These are phyloP conservation scores for Motacilla tschutschensis DNA, from an alignment of 2,113 vertebrate genomes.

Conservation along the genomic window DNA sequence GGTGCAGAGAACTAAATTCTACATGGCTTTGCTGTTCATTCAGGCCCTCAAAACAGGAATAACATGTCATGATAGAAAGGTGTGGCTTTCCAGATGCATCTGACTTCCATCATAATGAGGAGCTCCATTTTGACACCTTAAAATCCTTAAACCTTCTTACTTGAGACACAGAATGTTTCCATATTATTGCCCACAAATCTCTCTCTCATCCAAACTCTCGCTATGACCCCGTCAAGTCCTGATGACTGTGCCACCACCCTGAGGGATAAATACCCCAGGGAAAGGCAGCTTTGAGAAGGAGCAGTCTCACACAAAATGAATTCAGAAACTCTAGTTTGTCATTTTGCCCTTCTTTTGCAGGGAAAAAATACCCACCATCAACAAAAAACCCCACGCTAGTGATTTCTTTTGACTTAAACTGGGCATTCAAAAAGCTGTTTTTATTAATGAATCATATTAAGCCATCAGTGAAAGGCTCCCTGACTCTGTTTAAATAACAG, in stretches of 20 bases:
- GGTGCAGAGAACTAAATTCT: neutral
- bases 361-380: slow-evolving; percentile 34
- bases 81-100: slow-evolving; percentile 11
- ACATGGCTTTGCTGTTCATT: neutral
- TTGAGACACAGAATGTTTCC: slow-evolving; percentile 20
- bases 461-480: slow-evolving; percentile 82
- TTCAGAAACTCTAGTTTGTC: slow-evolving; percentile 74
- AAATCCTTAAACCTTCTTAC: slow-evolving; percentile 46
- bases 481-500: slow-evolving; percentile 88
- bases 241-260: slow-evolving; percentile 33
- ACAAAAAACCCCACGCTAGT: slow-evolving; percentile 53
- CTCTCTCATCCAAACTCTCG: slow-evolving; percentile 11
- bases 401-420: slow-evolving; percentile 87
- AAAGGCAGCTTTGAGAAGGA: slow-evolving; percentile 65
- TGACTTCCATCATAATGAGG: neutral
- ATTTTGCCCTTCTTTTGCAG: slow-evolving; percentile 77
- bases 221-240: slow-evolving; percentile 15
- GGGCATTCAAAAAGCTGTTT: slow-evolving; percentile 84
- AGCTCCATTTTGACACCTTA: slow-evolving; percentile 39
- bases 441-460: slow-evolving; percentile 87
- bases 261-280: slow-evolving; percentile 36
- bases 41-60: neutral
- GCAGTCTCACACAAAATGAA: slow-evolving; percentile 58
- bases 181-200: slow-evolving; percentile 1
- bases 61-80: neutral